Evolutionary conservation across 2,888 invertebrate genomes (phyloP).

Genomic region (Brachylomia viminalis): DNA sequence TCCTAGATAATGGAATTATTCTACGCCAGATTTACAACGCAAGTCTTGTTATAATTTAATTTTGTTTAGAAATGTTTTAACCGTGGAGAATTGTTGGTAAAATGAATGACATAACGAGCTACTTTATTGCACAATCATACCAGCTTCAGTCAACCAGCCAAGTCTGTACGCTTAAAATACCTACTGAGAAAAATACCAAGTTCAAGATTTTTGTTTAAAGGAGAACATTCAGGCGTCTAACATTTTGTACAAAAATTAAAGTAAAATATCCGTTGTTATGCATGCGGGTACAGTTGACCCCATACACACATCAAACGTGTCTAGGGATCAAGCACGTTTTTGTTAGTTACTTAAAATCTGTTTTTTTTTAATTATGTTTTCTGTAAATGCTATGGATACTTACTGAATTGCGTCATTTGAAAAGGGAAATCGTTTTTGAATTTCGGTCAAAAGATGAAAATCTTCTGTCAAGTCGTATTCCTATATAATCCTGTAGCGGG

Average conservation of each 20-base stretch:
- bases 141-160: background rate
- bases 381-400: too few relatives aligned
- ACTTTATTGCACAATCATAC: background rate
- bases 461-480: too few relatives aligned
- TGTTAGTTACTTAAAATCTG: too few relatives aligned
- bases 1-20: slow-evolving; percentile 71
- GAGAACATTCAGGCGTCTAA: background rate
- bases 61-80: slow-evolving; percentile 32
- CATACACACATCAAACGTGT: too few relatives aligned
- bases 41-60: slow-evolving; percentile 29
- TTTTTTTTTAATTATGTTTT: too few relatives aligned
- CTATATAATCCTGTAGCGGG: too few relatives aligned
- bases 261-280: too few relatives aligned
- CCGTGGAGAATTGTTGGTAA: background rate
- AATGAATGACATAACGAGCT: background rate
- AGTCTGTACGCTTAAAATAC: background rate
- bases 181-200: background rate
- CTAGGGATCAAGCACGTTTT: too few relatives aligned
- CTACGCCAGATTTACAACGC: slow-evolving; percentile 32
- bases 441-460: too few relatives aligned
- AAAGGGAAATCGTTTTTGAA: too few relatives aligned
- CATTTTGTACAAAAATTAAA: background rate
- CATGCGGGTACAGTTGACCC: too few relatives aligned
- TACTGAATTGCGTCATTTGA: too few relatives aligned
- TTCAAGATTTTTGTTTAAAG: background rate